Percentiles rank a stretch among this genome's conserved stretches.
These are phyloP conservation scores for Dioctria linearis DNA, from an alignment of 2,888 invertebrate species.

Conservation along the genomic window DNA sequence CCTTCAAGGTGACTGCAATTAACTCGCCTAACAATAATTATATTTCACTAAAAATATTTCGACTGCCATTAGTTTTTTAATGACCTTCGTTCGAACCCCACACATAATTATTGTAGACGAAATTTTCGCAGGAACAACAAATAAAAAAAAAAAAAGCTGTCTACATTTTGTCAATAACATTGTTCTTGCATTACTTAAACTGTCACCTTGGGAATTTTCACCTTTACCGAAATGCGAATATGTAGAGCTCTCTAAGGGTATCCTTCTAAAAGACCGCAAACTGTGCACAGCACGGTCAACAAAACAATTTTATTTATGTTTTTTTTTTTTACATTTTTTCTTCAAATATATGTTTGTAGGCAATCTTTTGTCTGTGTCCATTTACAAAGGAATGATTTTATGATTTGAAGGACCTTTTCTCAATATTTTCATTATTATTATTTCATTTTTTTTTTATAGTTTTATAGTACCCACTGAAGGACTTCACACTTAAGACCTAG, in stretches of 20 bases:
- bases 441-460: not conserved
- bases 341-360: not conserved
- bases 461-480: not conserved
- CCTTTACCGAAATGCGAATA: not conserved
- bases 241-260: not conserved
- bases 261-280: not conserved
- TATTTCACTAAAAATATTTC: not conserved
- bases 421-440: conserved; percentile 8
- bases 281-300: conserved; percentile 15
- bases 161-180: not conserved
- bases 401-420: not conserved
- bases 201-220: not conserved
- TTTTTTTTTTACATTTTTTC: not conserved
- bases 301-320: not conserved
- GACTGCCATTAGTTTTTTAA: not conserved
- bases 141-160: not conserved
- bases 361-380: not conserved
- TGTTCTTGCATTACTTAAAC: not conserved
- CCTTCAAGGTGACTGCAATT: not conserved
- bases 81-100: not conserved
- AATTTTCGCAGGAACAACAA: not conserved
- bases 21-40: not conserved
- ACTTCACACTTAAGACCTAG: conserved; percentile 48
- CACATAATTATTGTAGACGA: not conserved
- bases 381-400: not conserved